Evolutionary conservation across 1,140 invertebrate species (phyloP), one percentile per base, ranked within the genome.

Genomic region (Penaeus chinensis): DNA sequence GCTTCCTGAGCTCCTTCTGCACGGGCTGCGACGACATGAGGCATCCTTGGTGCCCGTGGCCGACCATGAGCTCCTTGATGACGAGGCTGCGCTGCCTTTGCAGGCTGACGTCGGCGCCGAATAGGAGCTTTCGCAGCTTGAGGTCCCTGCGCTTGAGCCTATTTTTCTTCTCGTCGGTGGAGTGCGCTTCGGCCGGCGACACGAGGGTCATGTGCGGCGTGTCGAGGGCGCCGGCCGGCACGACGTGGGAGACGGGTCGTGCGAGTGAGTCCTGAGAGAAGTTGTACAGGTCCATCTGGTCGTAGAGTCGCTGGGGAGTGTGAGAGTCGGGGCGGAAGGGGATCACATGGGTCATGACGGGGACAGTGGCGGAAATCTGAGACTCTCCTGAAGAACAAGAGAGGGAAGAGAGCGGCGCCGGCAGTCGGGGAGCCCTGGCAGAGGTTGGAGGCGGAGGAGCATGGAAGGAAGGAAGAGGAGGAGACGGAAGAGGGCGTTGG

Each of bases 121-220:
- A 85, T 62, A 85, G 22, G 18, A 85, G 54, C 37, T 76, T 85
- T 20, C 83, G 60, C 1, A 85, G 74, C 54, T 77, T 76, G 8
- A 65, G 60, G 32, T 85, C 83, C 24, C 83, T 62, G 24, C 83
- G 71, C n/a, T 78, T 85, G 60, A 85, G n/a, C 37, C 83, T 61
- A 10, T 85, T 76, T 24, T 85, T 85, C 32, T 18, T 85, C 5
- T 82, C 63, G 24, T 42, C n/a, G 22, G 19, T 37, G 13, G 74
- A 11, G 11, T 85, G 54, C 42, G 24, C 83, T 37, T 24, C 74
- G n/a, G 83, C 83, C 42, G 83, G 83, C 0, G 83, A 85, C 24
- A 85, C 83, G 22, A 85, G 32, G 16, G 71, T 78, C 83, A 85
- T 85, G 83, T 85, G 83, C 62, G 83, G 71, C 24, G 83, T 85